Evolutionary conservation across 1,140 invertebrate species (phyloP).

Genomic region (Macrotrachela quadricornifera): DNA sequence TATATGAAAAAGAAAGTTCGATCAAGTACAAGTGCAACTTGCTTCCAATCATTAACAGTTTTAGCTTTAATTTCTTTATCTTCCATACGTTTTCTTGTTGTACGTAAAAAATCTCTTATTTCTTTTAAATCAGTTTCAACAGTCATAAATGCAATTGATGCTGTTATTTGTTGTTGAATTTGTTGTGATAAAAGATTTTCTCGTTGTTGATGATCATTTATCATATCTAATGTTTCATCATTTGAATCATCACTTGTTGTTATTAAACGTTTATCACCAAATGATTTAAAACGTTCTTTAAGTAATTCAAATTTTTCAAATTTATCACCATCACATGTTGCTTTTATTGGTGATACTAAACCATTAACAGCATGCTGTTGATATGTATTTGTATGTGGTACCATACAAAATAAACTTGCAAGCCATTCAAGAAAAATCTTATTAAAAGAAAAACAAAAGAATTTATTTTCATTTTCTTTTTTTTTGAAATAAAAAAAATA

Average conservation of each 20-base stretch:
- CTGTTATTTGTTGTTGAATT: not conserved
- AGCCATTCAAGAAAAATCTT: conserved; percentile 8
- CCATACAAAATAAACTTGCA: conserved; percentile 6
- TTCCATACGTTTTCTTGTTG: conserved; percentile 5
- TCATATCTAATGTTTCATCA: too few relatives aligned
- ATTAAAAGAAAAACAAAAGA: not conserved
- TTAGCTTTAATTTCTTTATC: conserved; percentile 9
- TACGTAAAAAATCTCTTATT: conserved; percentile 7
- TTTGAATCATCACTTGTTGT: too few relatives aligned
- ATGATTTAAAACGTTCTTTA: conserved; percentile 8
- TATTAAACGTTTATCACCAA: not conserved
- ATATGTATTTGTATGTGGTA: not conserved
- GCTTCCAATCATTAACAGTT: conserved; percentile 21
- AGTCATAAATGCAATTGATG: not conserved
- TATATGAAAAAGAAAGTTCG: conserved; percentile 26
- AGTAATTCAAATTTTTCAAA: conserved; percentile 8
- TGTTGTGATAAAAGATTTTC: not conserved
- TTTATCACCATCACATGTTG: not conserved
- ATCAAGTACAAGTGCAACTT: conserved; percentile 24
- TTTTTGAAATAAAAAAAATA: not conserved
- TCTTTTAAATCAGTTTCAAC: conserved; percentile 9
- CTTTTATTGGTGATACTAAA: too few relatives aligned
- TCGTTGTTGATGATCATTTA: too few relatives aligned
- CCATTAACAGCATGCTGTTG: too few relatives aligned
- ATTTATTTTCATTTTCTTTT: not conserved